Evolutionary conservation across 2,113 vertebrate genomes (phyloP).

Genomic region (Shinisaurus crocodilurus): DNA sequence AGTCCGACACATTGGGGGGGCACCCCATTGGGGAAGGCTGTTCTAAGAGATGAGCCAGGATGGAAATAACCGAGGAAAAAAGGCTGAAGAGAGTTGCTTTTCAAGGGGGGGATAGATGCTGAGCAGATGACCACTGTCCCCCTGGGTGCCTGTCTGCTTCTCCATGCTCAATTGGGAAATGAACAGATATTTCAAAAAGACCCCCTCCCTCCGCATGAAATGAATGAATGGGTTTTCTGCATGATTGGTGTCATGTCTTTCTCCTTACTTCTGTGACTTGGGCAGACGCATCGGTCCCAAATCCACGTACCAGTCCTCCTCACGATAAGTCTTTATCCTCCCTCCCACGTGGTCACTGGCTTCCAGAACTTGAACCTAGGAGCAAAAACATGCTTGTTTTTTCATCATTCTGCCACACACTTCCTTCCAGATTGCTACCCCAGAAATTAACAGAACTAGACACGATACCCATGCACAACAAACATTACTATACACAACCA

Average conservation of each 20-base stretch:
- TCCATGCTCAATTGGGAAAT: too few species aligned
- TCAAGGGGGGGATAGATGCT: too few species aligned
- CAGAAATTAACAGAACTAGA: neutral
- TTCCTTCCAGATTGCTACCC: neutral
- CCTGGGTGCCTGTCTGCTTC: too few species aligned
- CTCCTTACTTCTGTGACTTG: neutral
- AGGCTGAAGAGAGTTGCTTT: too few species aligned
- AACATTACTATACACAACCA: neutral
- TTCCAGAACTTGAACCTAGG: constrained; percentile 28
- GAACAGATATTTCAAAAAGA: too few species aligned
- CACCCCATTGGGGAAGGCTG: too few species aligned
- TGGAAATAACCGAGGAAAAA: too few species aligned
- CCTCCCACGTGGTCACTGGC: constrained; percentile 19
- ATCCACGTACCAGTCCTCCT: constrained; percentile 23
- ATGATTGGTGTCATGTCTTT: neutral
- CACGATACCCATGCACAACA: neutral
- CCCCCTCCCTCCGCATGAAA: neutral
- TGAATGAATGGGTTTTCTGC: neutral
- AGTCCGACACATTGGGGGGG: too few species aligned
- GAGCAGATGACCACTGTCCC: too few species aligned
- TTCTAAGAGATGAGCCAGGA: too few species aligned
- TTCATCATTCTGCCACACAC: too few species aligned
- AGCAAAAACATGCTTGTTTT: neutral
- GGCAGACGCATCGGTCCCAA: constrained; percentile 20
- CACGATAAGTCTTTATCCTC: constrained; percentile 19